Evolutionary conservation across 1,140 invertebrate genomes (phyloP), one percentile per base, ranked within the genome.

Genomic region (Drosophila subobscura): DNA sequence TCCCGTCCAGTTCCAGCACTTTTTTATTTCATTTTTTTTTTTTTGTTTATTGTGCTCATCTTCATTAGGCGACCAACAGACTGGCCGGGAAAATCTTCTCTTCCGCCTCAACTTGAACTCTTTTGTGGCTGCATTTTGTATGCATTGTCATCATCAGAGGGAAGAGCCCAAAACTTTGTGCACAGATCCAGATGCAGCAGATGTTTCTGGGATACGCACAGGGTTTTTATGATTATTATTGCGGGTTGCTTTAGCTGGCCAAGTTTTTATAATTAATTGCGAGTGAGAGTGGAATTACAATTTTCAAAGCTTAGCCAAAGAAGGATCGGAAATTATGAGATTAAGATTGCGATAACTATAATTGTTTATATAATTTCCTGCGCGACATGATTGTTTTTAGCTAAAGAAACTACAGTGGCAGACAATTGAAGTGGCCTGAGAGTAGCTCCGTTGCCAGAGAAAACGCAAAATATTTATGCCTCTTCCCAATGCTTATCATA

Each of bases 41-140:
- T 49, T 57, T 56, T 64, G 59, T 51, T 73, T 73, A 61, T 46
- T 29, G 44, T 37, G 20, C 71, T 74, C 72, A 73, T 74, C 71
- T 74, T 74, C 71, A 74, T 72, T 74, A 74, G 59, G 59, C 71
- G 71, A 55, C 66, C 64, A 70, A 68, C 63, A 40, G 65, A 68
- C 65, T 68, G 63, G 16, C 65, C 63, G 41, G 63, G n/a, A 27
- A 20, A 68, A 68, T 41, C 40, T 64, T 67, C 50, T 64, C 55
- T 68, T 66, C 52, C 65, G 59, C 66, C 51, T 29, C 64, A 47
- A 56, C 66, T 68, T 68, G 64, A 70, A 68, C 64, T 70, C 64
- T 55, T 70, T 70, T 70, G 63, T 70, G 49, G 54, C 10, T 37
- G 50, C 29, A 41, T 55, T 68, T 67, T 29, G 14, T 41, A 55